These are phyloP conservation scores for Drosophila mauritiana DNA, from an alignment of 1,140 invertebrate species.

Conservation along the genomic window DNA sequence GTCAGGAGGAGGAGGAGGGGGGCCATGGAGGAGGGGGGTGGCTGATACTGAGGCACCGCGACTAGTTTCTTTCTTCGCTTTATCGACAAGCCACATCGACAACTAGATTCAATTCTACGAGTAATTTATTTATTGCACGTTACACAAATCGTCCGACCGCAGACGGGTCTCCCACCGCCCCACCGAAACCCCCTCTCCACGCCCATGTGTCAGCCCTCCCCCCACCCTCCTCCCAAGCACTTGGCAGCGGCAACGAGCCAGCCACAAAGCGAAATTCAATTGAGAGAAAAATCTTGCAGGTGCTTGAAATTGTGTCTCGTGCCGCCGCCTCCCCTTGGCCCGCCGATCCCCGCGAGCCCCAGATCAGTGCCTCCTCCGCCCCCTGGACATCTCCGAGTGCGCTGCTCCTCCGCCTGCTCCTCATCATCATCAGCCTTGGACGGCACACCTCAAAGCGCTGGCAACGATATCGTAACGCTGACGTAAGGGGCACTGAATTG, in stretches of 20 bases:
- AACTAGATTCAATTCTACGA: constrained; percentile 71
- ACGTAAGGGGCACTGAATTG: constrained; percentile 74
- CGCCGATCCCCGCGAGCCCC: constrained; percentile 5
- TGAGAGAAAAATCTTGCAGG: constrained; percentile 68
- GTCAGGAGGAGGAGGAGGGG: constrained; percentile 6
- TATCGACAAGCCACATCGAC: constrained; percentile 58
- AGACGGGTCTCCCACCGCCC: constrained; percentile 9
- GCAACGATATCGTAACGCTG: constrained; percentile 64
- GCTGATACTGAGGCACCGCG: constrained; percentile 36
- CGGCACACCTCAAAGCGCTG: constrained; percentile 61
- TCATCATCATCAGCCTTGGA: constrained; percentile 30
- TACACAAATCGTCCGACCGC: constrained; percentile 67
- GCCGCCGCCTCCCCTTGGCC: constrained; percentile 22
- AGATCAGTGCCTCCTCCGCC: neutral
- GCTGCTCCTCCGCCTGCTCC: constrained; percentile 7
- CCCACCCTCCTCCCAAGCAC: constrained; percentile 5
- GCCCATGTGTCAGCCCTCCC: neutral
- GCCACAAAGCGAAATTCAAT: constrained; percentile 70
- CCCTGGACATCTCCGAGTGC: neutral
- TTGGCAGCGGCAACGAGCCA: constrained; percentile 54
- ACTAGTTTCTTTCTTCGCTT: constrained; percentile 65
- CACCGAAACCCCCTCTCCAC: neutral
- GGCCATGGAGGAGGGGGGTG: neutral
- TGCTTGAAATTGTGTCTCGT: constrained; percentile 70
- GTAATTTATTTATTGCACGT: constrained; percentile 76